phyloP scores from a whole-genome alignment of 30 jellyfish, hydroid and myxozoan genomes.

The Hydractinia symbiolongicarpus region DNA sequence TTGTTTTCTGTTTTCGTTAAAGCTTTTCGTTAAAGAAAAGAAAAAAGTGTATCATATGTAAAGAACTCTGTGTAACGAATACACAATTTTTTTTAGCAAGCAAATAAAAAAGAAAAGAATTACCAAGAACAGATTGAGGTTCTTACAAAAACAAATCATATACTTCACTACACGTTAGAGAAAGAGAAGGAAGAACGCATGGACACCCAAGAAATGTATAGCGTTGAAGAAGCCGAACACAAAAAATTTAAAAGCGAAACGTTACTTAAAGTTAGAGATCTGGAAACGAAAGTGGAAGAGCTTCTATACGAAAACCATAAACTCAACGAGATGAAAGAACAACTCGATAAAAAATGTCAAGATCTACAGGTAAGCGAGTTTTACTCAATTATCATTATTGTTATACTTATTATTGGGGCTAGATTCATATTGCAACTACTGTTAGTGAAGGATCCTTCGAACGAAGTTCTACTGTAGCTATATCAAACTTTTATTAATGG shows the following conservation, averaged over 20 bases:
- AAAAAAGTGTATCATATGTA: too few relatives aligned
- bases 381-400: too few relatives aligned
- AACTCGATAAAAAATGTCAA: conserved; percentile 35
- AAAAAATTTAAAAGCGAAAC: conserved; percentile 60
- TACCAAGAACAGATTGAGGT: conserved; percentile 83
- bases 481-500: too few relatives aligned
- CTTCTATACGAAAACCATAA: conserved; percentile 45
- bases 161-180: conserved; percentile 79
- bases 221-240: conserved; percentile 46
- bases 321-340: conserved; percentile 28
- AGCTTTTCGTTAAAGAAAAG: too few relatives aligned
- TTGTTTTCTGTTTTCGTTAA: too few relatives aligned
- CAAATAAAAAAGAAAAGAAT: conserved; percentile 72
- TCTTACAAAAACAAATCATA: conserved; percentile 57
- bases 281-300: conserved; percentile 52
- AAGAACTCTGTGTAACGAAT: too few relatives aligned
- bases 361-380: conserved; percentile 38
- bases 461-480: too few relatives aligned
- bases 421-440: too few relatives aligned
- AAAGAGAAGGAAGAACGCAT: conserved; percentile 85
- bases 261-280: conserved; percentile 41
- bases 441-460: too few relatives aligned
- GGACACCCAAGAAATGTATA: conserved; percentile 83
- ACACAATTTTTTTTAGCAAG: conserved; percentile 42
- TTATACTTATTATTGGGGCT: too few relatives aligned